phyloP scores from a whole-genome alignment of 2,888 invertebrate genomes.

The Drosophila picticornis region DNA sequence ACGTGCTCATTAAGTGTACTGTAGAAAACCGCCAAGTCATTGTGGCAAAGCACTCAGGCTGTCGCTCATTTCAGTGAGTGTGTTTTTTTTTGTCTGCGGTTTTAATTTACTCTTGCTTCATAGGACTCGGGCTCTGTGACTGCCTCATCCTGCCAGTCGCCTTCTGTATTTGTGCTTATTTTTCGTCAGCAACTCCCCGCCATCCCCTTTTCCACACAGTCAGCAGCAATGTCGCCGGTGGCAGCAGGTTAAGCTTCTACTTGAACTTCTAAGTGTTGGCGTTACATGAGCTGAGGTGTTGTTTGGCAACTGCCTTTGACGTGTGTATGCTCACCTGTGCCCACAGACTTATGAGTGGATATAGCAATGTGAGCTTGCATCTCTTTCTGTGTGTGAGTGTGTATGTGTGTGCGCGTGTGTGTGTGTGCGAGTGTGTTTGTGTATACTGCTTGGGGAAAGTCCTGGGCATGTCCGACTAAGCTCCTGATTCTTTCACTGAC shows the following conservation, averaged over 20 bases:
- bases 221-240: slow-evolving; percentile 72
- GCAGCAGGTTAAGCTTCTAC: slow-evolving; percentile 83
- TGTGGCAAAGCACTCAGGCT: slow-evolving; percentile 56
- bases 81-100: slow-evolving; percentile 53
- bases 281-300: slow-evolving; percentile 72
- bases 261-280: slow-evolving; percentile 83
- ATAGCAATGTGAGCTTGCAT: background rate
- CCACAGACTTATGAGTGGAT: slow-evolving; percentile 43
- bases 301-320: slow-evolving; percentile 75
- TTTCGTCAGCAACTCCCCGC: background rate
- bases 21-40: slow-evolving; percentile 55
- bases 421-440: slow-evolving; percentile 18
- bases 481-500: slow-evolving; percentile 43
- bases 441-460: slow-evolving; percentile 18
- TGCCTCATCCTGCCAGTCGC: slow-evolving; percentile 1
- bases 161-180: background rate
- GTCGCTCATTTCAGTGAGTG: slow-evolving; percentile 57
- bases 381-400: background rate
- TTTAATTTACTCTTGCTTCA: slow-evolving; percentile 74
- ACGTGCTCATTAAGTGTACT: slow-evolving; percentile 58
- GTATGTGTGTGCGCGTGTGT: background rate
- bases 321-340: slow-evolving; percentile 57
- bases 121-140: slow-evolving; percentile 32
- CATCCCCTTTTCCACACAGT: slow-evolving; percentile 27
- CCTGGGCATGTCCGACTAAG: slow-evolving; percentile 22